A percentile compares a stretch with the other conserved stretches of the same genome.
Evolutionary conservation across 2,888 invertebrate species (phyloP).

Genomic region (Aporophyla lueneburgensis): DNA sequence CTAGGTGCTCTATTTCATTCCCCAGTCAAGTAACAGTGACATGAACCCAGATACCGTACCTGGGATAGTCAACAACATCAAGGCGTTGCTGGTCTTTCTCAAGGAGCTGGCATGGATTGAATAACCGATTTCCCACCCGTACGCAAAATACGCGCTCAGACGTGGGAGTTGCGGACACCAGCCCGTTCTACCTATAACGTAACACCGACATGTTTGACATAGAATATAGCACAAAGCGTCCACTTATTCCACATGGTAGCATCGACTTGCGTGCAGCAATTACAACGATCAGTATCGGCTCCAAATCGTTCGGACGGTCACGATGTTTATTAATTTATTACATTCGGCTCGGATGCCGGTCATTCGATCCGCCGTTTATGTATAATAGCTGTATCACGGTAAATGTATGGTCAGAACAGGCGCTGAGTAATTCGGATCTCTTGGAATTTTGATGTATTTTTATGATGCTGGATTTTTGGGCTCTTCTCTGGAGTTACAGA

Average conservation of each 20-base stretch:
- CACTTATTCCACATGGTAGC: slow-evolving; percentile 57
- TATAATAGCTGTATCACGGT: slow-evolving; percentile 61
- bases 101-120: too few relatives aligned
- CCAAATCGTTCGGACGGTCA: slow-evolving; percentile 59
- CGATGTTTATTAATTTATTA: slow-evolving; percentile 70
- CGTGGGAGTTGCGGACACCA: too few relatives aligned
- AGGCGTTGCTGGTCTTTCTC: too few relatives aligned
- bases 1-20: slow-evolving; percentile 11
- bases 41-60: too few relatives aligned
- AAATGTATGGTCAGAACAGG: slow-evolving; percentile 39
- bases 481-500: neutral
- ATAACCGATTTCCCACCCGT: too few relatives aligned
- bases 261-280: slow-evolving; percentile 65
- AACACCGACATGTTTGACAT: slow-evolving; percentile 9
- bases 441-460: slow-evolving; percentile 39
- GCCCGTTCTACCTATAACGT: too few relatives aligned
- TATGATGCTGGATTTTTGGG: slow-evolving; percentile 2
- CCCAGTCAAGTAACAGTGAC: neutral
- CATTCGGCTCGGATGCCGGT: slow-evolving; percentile 68
- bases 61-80: too few relatives aligned
- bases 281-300: slow-evolving; percentile 66
- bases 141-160: too few relatives aligned
- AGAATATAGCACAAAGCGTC: slow-evolving; percentile 21
- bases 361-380: slow-evolving; percentile 64
- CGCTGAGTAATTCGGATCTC: slow-evolving; percentile 36